Percentiles rank a stretch among this genome's conserved stretches.
These are phyloP conservation scores for Clepsis dumicolana DNA, from an alignment of 2,888 invertebrate genomes.

Conservation along the genomic window DNA sequence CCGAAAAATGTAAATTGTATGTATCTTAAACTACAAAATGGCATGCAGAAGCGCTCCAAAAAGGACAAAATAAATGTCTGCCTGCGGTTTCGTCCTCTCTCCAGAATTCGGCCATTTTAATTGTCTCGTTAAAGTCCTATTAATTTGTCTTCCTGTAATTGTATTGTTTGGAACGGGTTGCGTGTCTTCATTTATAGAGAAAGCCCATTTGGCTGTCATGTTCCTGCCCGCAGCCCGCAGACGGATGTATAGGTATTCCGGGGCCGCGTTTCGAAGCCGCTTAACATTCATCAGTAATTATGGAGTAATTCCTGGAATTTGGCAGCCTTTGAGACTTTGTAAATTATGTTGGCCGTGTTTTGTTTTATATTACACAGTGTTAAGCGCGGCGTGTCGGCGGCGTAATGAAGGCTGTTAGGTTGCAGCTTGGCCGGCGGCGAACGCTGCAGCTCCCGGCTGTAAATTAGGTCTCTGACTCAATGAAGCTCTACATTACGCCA, in stretches of 20 bases:
- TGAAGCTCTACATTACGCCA: conserved; percentile 11
- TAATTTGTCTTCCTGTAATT: conserved; percentile 55
- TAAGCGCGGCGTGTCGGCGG: neutral
- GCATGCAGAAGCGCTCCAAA: conserved; percentile 51
- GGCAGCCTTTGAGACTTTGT: conserved; percentile 14
- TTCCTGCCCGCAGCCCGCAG: conserved; percentile 5
- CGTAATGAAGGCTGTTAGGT: neutral
- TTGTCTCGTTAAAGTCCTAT: conserved; percentile 66
- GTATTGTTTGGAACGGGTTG: conserved; percentile 41
- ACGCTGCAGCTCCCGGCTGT: neutral
- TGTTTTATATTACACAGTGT: neutral
- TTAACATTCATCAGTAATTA: conserved; percentile 25
- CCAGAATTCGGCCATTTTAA: conserved; percentile 64
- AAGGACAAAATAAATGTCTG: conserved; percentile 58
- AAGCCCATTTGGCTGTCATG: conserved; percentile 39
- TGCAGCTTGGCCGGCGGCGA: neutral
- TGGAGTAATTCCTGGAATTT: conserved; percentile 25
- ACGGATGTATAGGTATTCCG: conserved; percentile 29
- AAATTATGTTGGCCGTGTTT: conserved; percentile 12
- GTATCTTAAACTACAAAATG: conserved; percentile 57
- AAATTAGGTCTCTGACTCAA: conserved; percentile 26
- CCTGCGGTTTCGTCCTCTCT: conserved; percentile 59
- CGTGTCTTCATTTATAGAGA: conserved; percentile 45
- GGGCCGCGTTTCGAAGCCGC: neutral
- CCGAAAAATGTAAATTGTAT: conserved; percentile 38